phyloP scores from a whole-genome alignment of 1,140 invertebrate genomes.

The Aphaenogaster rudis region DNA sequence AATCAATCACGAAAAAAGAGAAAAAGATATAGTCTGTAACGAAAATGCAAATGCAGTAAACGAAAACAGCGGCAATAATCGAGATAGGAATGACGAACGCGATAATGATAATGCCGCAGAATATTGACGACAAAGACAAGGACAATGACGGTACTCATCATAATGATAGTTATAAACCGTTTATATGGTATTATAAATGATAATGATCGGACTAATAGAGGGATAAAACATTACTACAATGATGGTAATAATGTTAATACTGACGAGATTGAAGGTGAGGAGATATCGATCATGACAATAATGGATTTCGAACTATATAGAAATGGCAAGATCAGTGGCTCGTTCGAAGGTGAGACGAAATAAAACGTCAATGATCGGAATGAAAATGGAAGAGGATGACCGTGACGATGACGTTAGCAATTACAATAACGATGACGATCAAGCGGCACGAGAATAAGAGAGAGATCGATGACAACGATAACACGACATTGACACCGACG shows the following conservation, averaged over 20 bases:
- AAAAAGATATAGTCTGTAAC: slow-evolving; percentile 13
- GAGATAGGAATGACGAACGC: slow-evolving; percentile 16
- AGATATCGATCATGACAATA: slow-evolving; percentile 13
- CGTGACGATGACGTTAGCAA: slow-evolving; percentile 18
- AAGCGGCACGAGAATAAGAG: not conserved
- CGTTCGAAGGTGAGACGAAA: slow-evolving; percentile 7
- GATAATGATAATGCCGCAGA: slow-evolving; percentile 13
- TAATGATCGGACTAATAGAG: slow-evolving; percentile 37
- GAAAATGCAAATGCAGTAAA: slow-evolving; percentile 3
- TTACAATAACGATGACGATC: not conserved
- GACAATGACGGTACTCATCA: slow-evolving; percentile 42
- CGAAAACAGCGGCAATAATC: slow-evolving; percentile 2
- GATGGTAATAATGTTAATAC: not conserved
- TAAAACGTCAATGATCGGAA: slow-evolving; percentile 3
- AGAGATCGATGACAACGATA: slow-evolving; percentile 20
- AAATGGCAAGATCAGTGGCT: slow-evolving; percentile 23
- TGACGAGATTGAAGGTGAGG: slow-evolving; percentile 35
- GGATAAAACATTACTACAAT: slow-evolving; percentile 4
- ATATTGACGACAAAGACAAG: slow-evolving; percentile 35
- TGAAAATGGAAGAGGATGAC: not conserved
- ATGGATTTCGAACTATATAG: slow-evolving; percentile 7
- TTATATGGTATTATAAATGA: slow-evolving; percentile 43
- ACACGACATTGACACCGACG: slow-evolving; percentile 45
- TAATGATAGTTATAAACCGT: not conserved
- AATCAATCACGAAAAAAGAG: not conserved